Evolutionary conservation across 1,140 invertebrate genomes (phyloP).

Genomic region (Olivierus martensii): DNA sequence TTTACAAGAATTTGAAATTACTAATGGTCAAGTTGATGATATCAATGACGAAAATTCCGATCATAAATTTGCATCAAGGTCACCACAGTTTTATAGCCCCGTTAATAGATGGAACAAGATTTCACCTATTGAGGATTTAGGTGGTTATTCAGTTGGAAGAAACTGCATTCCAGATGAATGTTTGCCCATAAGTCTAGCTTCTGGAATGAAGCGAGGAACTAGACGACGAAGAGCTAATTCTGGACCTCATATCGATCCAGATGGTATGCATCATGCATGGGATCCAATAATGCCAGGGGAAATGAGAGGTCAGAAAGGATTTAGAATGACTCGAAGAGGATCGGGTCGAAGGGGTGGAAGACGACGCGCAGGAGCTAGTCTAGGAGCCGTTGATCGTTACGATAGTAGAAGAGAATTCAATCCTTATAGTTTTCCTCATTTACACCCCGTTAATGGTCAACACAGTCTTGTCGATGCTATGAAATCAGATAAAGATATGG

Average conservation of each 20-base stretch:
- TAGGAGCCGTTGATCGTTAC: too few relatives aligned
- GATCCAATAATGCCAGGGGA: too few relatives aligned
- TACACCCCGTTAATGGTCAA: slow-evolving; percentile 9
- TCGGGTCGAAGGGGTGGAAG: slow-evolving; percentile 9
- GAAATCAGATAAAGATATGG: slow-evolving; percentile 3
- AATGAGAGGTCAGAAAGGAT: too few relatives aligned
- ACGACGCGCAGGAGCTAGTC: neutral
- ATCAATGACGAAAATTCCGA: slow-evolving; percentile 5
- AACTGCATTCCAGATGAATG: slow-evolving; percentile 12
- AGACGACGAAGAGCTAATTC: too few relatives aligned
- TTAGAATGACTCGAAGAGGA: slow-evolving; percentile 4
- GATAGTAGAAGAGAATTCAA: too few relatives aligned
- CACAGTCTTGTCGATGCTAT: slow-evolving; percentile 1
- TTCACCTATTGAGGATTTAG: slow-evolving; percentile 8
- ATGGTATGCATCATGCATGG: too few relatives aligned
- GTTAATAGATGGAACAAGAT: slow-evolving; percentile 12
- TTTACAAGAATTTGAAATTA: slow-evolving; percentile 14
- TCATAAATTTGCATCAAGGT: neutral
- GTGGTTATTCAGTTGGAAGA: slow-evolving; percentile 7
- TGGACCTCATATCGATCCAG: too few relatives aligned
- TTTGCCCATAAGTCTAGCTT: neutral
- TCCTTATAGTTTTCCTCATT: too few relatives aligned
- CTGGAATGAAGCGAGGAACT: too few relatives aligned
- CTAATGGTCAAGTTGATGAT: slow-evolving; percentile 10
- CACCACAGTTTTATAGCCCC: slow-evolving; percentile 13